Conservation (phyloP, 1,140 invertebrate species). For the Hestina assimilis region DNA sequence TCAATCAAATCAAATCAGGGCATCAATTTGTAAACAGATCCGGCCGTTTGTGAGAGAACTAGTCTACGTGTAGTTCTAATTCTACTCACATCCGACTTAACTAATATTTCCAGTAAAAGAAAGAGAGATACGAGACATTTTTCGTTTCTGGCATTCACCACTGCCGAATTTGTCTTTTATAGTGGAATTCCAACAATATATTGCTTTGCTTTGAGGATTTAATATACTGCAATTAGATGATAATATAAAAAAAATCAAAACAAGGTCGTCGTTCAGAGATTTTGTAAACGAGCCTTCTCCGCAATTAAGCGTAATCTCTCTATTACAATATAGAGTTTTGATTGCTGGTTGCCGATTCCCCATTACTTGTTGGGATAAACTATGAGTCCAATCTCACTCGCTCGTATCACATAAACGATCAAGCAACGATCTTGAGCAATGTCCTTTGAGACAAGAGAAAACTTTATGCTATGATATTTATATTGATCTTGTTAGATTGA, state of each 20-base stretch:
- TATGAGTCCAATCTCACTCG: background rate
- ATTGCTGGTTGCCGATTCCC: background rate
- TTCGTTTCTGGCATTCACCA: no score
- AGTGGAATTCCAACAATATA: no score
- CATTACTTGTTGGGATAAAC: background rate
- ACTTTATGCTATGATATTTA: background rate
- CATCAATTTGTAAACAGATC: no score
- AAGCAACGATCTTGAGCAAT: background rate
- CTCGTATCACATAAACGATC: conserved; percentile 11
- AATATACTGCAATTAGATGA: background rate
- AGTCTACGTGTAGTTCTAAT: no score
- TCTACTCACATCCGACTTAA: no score
- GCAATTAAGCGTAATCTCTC: conserved; percentile 30
- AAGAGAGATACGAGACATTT: no score
- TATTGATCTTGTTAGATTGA: background rate
- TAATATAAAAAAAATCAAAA: background rate
- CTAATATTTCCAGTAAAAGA: no score
- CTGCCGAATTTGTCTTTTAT: no score
- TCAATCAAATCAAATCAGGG: no score
- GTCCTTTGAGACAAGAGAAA: background rate
- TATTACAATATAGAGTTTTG: conserved; percentile 19
- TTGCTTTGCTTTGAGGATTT: background rate
- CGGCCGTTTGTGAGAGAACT: no score
- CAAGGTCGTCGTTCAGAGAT: background rate
- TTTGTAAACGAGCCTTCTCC: conserved; percentile 2